A percentile compares a stretch with the other conserved stretches of the same genome.
These are phyloP conservation scores for Hyles vespertilio DNA, from an alignment of 1,140 invertebrate genomes.

Conservation along the genomic window DNA sequence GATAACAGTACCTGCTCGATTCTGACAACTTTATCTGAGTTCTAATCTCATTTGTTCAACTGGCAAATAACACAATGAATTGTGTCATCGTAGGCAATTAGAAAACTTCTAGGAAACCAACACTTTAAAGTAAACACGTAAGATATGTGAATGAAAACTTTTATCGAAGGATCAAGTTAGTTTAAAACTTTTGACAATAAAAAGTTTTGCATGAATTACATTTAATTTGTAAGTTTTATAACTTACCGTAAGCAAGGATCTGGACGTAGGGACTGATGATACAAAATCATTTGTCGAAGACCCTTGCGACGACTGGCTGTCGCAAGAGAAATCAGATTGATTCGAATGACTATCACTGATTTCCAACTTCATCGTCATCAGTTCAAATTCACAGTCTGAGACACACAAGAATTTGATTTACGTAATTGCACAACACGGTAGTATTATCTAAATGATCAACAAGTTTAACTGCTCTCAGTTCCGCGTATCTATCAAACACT, in stretches of 20 bases:
- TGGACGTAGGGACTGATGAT: constrained; percentile 48
- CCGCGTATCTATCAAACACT: constrained; percentile 28
- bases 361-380: constrained; percentile 70
- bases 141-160: no score
- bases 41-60: no score
- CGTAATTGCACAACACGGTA: constrained; percentile 36
- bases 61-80: no score
- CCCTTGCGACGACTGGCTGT: constrained; percentile 66
- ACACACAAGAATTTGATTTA: constrained; percentile 39
- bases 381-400: constrained; percentile 36
- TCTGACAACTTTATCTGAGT: no score
- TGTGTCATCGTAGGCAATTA: no score
- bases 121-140: no score
- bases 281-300: constrained; percentile 67
- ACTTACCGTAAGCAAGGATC: constrained; percentile 58
- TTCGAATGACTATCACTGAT: constrained; percentile 67
- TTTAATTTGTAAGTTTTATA: no score
- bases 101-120: no score
- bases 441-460: constrained; percentile 29
- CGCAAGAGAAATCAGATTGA: constrained; percentile 65
- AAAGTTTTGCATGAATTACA: no score
- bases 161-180: no score
- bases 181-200: no score
- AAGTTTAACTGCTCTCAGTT: constrained; percentile 23
- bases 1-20: no score